phyloP scores from a whole-genome alignment of 2,113 vertebrate genomes.

The Sclerurus mexicanus region DNA sequence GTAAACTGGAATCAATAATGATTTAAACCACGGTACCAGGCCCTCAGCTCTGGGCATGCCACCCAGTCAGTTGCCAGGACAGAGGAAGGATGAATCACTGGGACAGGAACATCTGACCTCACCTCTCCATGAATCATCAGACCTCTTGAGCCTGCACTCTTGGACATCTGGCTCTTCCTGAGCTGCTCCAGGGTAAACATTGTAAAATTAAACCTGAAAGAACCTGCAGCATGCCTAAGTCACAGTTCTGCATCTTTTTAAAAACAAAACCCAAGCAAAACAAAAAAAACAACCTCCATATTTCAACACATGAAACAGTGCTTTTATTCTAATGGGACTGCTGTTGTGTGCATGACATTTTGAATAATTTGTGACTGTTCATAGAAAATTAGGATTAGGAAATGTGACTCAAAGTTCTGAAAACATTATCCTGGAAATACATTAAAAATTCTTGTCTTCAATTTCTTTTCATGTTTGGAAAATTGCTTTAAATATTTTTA shows the following conservation, averaged over 20 bases:
- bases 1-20: slow-evolving; percentile 59
- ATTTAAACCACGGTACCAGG: slow-evolving; percentile 5
- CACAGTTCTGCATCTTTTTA: neutral
- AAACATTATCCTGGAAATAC: neutral
- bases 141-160: slow-evolving; percentile 3
- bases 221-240: neutral
- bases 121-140: slow-evolving; percentile 13
- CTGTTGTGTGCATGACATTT: neutral
- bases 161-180: neutral
- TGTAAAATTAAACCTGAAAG: neutral
- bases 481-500: neutral
- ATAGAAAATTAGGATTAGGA: neutral
- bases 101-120: neutral
- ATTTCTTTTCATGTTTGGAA: neutral
- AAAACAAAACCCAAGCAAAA: neutral
- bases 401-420: neutral
- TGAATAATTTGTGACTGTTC: neutral
- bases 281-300: accelerated
- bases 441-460: neutral
- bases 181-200: neutral
- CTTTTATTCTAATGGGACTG: neutral
- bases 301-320: neutral
- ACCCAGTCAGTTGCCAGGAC: neutral
- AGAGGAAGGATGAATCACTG: slow-evolving; percentile 17
- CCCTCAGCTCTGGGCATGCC: slow-evolving; percentile 7